Evolutionary conservation across 2,888 invertebrate genomes (phyloP).

Genomic region (Gasteruption jaculator): DNA sequence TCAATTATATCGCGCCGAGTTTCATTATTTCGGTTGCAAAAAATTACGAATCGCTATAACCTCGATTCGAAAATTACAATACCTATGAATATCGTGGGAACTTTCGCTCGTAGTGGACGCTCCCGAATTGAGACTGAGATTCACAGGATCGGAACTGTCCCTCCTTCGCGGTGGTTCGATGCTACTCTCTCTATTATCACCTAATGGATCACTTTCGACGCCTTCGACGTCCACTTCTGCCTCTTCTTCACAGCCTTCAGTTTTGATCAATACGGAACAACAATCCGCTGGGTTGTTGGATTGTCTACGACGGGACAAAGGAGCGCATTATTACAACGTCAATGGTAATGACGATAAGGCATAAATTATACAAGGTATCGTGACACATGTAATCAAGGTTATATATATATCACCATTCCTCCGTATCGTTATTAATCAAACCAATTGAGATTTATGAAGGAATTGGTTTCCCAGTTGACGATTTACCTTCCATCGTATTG

Average conservation of each 20-base stretch:
- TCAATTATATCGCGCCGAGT: too few species aligned
- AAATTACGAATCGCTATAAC: too few species aligned
- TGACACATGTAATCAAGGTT: too few species aligned
- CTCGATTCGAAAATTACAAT: too few species aligned
- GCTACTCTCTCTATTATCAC: slow-evolving; percentile 46
- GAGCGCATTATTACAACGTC: slow-evolving; percentile 2
- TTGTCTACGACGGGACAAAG: slow-evolving; percentile 41
- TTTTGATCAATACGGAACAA: slow-evolving; percentile 49
- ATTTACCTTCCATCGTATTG: slow-evolving; percentile 49
- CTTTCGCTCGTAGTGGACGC: slow-evolving; percentile 47
- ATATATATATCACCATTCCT: too few species aligned
- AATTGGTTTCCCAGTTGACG: too few species aligned
- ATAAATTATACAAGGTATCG: not conserved
- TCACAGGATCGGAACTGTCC: slow-evolving; percentile 79
- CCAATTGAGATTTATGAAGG: too few species aligned
- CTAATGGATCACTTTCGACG: slow-evolving; percentile 50
- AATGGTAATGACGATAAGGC: not conserved
- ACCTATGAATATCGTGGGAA: slow-evolving; percentile 47
- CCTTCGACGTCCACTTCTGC: slow-evolving; percentile 51
- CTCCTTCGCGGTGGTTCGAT: slow-evolving; percentile 60
- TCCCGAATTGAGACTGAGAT: slow-evolving; percentile 58
- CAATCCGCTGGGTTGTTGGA: slow-evolving; percentile 50
- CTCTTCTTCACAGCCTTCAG: slow-evolving; percentile 48
- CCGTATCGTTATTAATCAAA: too few species aligned
- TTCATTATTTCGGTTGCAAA: too few species aligned